Percentiles rank a stretch among this genome's conserved stretches.
These are phyloP conservation scores for Lineus longissimus DNA, from an alignment of 1,140 invertebrate species.

Conservation along the genomic window DNA sequence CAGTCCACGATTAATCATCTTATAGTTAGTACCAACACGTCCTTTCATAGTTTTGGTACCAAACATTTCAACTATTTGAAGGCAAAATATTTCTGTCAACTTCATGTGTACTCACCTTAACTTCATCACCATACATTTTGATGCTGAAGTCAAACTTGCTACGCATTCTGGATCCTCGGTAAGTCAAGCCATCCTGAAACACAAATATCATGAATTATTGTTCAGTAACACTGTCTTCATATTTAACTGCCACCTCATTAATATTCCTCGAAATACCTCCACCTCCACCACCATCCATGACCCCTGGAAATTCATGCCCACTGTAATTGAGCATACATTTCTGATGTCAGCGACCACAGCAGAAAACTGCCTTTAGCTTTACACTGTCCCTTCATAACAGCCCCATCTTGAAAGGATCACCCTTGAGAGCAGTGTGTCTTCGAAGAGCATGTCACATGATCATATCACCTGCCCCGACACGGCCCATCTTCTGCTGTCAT, in stretches of 20 bases:
- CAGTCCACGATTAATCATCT: too few species aligned
- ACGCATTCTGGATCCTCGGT: slow-evolving; percentile 40
- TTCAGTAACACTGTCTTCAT: neutral
- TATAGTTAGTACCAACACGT: too few species aligned
- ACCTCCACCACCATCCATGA: neutral
- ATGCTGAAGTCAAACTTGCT: slow-evolving; percentile 54
- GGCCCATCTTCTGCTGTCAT: too few species aligned
- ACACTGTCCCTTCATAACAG: too few species aligned
- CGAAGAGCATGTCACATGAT: too few species aligned
- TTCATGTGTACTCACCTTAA: slow-evolving; percentile 32
- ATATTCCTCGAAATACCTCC: neutral
- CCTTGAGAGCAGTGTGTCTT: too few species aligned
- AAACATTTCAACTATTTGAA: too few species aligned
- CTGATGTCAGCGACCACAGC: neutral
- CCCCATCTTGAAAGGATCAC: too few species aligned
- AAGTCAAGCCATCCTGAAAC: slow-evolving; percentile 33
- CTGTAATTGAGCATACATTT: neutral
- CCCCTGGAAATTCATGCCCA: neutral
- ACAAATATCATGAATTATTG: neutral
- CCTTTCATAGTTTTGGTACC: too few species aligned
- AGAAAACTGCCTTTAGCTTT: too few species aligned
- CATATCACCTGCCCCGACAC: too few species aligned
- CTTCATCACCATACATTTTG: slow-evolving; percentile 54
- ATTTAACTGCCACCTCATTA: neutral
- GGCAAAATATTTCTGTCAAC: too few species aligned